Evolutionary conservation across 2,888 invertebrate genomes (phyloP), one percentile per base, ranked within the genome.

Genomic region (Trichogramma dendrolimi): DNA sequence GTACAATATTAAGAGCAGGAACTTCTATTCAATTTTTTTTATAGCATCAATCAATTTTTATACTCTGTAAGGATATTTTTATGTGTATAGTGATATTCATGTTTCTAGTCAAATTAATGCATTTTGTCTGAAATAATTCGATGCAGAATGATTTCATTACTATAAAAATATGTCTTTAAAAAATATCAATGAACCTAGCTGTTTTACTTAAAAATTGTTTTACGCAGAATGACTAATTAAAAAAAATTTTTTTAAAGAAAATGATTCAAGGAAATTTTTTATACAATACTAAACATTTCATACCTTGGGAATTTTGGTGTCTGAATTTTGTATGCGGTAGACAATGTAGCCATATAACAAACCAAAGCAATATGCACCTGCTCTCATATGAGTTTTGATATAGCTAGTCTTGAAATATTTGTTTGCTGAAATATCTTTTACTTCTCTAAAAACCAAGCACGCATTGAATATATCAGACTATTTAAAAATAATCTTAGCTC

Each of bases 371-470:
- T 89, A 89, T 0, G 86, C 84, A n/a, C 83, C 84, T 68, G 88
- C 86, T 71, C 88, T 84, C 87, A 89, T 88, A 68, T 89, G 89
- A 0, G 89, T 89, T 74, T 87, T 89, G n/a, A 88, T 85, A 68
- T 89, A 89, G 0, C 83, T 84, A 61, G 81, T 83, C 49, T 81
- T 81, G 71, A 88, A 90, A 70, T 87, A 89, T 57, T 77, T 78
- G 71, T 89, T 89, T 1, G 80, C 78, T 4, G 84, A 82, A 43
- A 89, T 81, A 69, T 89, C 88, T 43, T 81, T 79, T 14, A 88
- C 80, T 77, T 89, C 88, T 67, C 89, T 90, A 77, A 53, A 64
- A 64, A 46, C 27, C 1, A 8, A 38, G 8, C 49, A 10, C 42
- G 6, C 8, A 47, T 57, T 57, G 41, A 7, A 49, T 40, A 39